Percentiles rank a stretch among this genome's conserved stretches.
Conservation (phyloP, 2,797 vertebrate species). For the Phalanger gymnotis region DNA sequence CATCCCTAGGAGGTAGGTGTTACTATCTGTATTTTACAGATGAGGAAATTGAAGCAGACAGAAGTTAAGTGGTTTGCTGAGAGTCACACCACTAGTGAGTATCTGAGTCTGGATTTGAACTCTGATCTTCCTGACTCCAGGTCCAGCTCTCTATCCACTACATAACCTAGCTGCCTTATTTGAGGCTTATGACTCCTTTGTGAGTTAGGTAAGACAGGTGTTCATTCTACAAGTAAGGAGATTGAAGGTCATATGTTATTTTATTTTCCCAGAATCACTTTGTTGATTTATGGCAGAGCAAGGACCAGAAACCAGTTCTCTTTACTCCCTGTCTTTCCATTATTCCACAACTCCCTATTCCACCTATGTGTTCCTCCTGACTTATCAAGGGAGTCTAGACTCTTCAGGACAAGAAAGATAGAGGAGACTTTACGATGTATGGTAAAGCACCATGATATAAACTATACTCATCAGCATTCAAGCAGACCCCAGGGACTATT, state of each 20-base stretch:
- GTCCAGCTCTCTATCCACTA: neutral
- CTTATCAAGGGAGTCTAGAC: neutral
- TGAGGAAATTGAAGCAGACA: neutral
- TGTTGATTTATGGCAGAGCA: neutral
- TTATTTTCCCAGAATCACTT: neutral
- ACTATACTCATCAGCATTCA: neutral
- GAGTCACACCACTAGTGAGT: neutral
- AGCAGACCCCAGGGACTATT: neutral
- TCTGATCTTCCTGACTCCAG: neutral
- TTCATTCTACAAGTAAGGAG: neutral
- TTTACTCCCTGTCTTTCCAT: neutral
- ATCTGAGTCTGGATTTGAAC: neutral
- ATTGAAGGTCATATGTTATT: neutral
- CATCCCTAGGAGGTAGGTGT: neutral
- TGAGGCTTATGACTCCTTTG: neutral
- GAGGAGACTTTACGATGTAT: neutral
- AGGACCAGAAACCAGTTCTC: neutral
- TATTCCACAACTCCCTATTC: neutral
- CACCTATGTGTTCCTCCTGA: neutral
- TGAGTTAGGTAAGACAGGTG: neutral
- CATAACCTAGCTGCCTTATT: neutral
- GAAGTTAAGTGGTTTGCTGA: neutral
- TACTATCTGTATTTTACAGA: neutral
- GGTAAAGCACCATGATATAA: neutral
- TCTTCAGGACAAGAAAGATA: neutral